Base-by-base conservation (phyloP, 1,140 invertebrate species). In the Arion vulgaris region DNA sequence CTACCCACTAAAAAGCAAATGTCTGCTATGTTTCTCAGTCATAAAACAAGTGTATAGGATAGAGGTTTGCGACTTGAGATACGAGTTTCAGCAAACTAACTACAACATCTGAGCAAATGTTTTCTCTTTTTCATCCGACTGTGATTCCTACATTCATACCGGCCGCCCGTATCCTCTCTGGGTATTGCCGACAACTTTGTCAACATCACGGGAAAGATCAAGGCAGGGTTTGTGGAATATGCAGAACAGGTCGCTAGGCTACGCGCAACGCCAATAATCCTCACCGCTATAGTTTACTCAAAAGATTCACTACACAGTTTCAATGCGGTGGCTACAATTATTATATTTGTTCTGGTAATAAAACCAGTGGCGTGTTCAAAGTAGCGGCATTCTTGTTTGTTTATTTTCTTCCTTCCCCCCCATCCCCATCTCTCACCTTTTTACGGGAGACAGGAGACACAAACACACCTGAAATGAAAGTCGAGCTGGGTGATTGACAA, bases 401-500 rank as follows among this genome's bases (percentile, higher is more conserved):
- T 45, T 57, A 57, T 57, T 57, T 57, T 57, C 19, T 57, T n/a
- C 23, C 5, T 57, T 19, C 17, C 53, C 2, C 53, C 9, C 45
- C 45, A 9, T 9, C 45, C 19, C 19, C 45, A 49, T n/a, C n/a
- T n/a, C n/a, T n/a, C n/a, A n/a, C n/a, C n/a, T n/a, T n/a, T n/a
- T n/a, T n/a, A 49, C 45, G 45, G 53, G 15, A 57, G 26, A n/a
- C 53, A 11, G 53, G 41, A 15, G 5, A 45, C 41, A 45, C 15
- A 15, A 32, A 66, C n/a, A 66, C n/a, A 32, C 62, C n/a, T 7
- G 62, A 66, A 32, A 66, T 66, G 62, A 32, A 66, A 66, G 62
- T 66, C 62, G 62, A 66, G 32, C 62, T 66, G n/a, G 62, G n/a
- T 66, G 62, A 66, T 66, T 66, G 62, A 66, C 62, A 66, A 66